Evolutionary conservation across 2,888 invertebrate genomes (phyloP), one percentile per base, ranked within the genome.

Genomic region (Choristoneura rosaceana): DNA sequence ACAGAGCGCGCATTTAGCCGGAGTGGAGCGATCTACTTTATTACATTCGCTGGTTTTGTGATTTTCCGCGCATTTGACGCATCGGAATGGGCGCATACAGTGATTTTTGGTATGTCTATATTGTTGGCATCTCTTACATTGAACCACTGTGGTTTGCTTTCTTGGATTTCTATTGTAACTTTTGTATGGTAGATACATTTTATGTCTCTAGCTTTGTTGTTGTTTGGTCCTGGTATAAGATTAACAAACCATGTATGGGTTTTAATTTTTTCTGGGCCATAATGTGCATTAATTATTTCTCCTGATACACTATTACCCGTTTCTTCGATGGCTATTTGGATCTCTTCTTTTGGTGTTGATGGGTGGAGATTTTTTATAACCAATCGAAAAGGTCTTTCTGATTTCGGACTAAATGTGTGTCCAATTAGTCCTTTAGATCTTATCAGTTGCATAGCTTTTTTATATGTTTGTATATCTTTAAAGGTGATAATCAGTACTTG

Each of bases 1-100:
- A 34, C 70, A 70, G n/a, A 70, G 38, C 8, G 59, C 64, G 17
- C 70, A 74, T 52, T 66, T 66, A 2, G 74, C 70, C 7, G 69
- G 60, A 14, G 60, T 60, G 14, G 60, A 38, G 9, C 60, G 34
- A 17, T 60, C 60, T 38, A 10, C 14, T 64, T 69, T 73, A 2
- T 50, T 59, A 45, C 73, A 69, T 10, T 61, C 69, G 4, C 43
- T 55, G n/a, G 69, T 73, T 55, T 45, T 61, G 58, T 69, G 73
- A 12, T n/a, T 59, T 63, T 63, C 45, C 52, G 67, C 63, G 45
- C 73, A 73, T 58, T 73, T 73, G 8, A 67, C 66, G 34, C 66
- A 71, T 41, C 73, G 52, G 41, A 63, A 63, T 25, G 73, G 73
- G 0, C 52, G 15, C 41, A 67, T 4, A 50, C 38, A 41, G 9